These are phyloP conservation scores for Bombus confusus DNA, from an alignment of 1,140 invertebrate genomes.

Conservation along the genomic window DNA sequence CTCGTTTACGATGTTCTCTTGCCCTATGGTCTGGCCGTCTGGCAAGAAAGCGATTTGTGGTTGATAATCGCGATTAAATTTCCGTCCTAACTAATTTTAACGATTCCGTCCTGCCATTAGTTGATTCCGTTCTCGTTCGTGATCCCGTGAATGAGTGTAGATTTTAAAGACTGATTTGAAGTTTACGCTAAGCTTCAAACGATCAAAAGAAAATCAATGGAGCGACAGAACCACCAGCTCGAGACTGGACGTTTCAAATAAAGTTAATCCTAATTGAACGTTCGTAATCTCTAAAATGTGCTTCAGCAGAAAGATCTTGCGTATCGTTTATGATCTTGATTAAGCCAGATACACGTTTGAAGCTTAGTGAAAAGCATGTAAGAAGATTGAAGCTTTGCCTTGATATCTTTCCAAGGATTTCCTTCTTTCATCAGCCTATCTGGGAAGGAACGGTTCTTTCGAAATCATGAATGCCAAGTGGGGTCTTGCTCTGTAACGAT, in stretches of 20 bases:
- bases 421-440: background rate
- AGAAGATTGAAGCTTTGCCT: background rate
- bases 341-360: constrained; percentile 7
- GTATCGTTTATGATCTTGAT: constrained; percentile 15
- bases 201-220: background rate
- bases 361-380: background rate
- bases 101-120: constrained; percentile 6
- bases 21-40: background rate
- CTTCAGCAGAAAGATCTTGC: background rate
- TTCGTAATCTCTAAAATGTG: too few relatives aligned
- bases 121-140: background rate
- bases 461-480: background rate
- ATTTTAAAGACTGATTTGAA: background rate
- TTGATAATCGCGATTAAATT: constrained; percentile 37
- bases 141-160: background rate
- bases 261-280: background rate
- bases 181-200: background rate
- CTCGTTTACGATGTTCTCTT: constrained; percentile 39
- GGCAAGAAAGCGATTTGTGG: constrained; percentile 1
- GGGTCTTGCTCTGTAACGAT: background rate
- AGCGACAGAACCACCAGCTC: background rate
- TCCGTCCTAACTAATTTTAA: background rate
- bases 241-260: background rate
- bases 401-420: background rate
- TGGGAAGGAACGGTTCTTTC: background rate